Evolutionary conservation across 2,113 vertebrate species (phyloP).

Genomic region (Dascyllus trimaculatus): DNA sequence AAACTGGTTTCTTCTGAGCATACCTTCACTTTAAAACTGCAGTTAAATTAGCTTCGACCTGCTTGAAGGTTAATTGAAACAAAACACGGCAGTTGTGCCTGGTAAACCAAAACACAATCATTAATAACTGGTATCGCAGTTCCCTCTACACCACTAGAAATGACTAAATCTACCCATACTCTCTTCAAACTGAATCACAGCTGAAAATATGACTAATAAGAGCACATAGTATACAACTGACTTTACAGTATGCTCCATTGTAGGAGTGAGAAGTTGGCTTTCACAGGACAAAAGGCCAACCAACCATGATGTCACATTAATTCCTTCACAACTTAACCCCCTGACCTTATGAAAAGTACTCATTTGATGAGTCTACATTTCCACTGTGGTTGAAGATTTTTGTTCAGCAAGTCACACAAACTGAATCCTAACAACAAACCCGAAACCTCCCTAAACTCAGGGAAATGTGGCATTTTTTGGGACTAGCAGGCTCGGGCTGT

Average conservation of each 20-base stretch:
- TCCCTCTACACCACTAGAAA: slow-evolving; percentile 14
- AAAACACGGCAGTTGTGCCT: neutral
- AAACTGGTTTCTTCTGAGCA: neutral
- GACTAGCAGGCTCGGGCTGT: slow-evolving; percentile 47
- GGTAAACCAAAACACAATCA: slow-evolving; percentile 4
- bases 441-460: slow-evolving; percentile 54
- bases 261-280: slow-evolving; percentile 48
- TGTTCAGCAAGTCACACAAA: slow-evolving; percentile 71
- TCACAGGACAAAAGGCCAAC: slow-evolving; percentile 61
- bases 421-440: slow-evolving; percentile 68
- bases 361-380: slow-evolving; percentile 74
- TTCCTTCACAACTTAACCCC: slow-evolving; percentile 70
- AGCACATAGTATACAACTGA: slow-evolving; percentile 25
- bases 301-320: slow-evolving; percentile 64
- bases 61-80: neutral
- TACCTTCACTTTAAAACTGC: neutral
- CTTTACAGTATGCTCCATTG: slow-evolving; percentile 27
- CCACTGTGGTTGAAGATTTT: slow-evolving; percentile 74
- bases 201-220: slow-evolving; percentile 69
- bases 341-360: slow-evolving; percentile 71
- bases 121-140: neutral
- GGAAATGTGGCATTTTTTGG: slow-evolving; percentile 62
- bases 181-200: slow-evolving; percentile 51
- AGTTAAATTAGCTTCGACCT: neutral
- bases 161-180: slow-evolving; percentile 42